Evolutionary conservation across 2,888 invertebrate species (phyloP), one percentile per base, ranked within the genome.

Genomic region (Leptinotarsa haldemani): DNA sequence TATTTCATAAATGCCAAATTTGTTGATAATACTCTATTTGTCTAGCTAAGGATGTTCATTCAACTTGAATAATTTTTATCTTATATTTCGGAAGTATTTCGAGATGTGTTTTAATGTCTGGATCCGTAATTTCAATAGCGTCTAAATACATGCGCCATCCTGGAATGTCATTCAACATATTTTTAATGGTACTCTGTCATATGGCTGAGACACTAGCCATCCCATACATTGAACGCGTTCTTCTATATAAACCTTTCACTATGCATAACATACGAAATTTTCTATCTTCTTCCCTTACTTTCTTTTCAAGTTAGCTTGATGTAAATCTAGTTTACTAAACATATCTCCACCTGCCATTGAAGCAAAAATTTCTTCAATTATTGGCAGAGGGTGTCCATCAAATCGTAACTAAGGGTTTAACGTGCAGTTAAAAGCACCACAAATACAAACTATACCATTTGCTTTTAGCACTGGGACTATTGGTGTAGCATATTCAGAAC

Each of bases 291-390:
- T 81, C 82, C 48, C 82, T 80, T 40, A 86, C 78, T 79, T 83
- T 83, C 30, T 86, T 61, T 72, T 87, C 85, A 74, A 85, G 78
- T 70, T 86, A 87, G 86, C 85, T 65, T 81, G 80, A 2, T 73
- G 70, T 18, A 85, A 78, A 78, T 86, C 84, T 53, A 80, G 22
- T 74, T 53, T 79, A 40, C 75, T 58, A 69, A 79, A 80, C 30
- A 64, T 61, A 81, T 84, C 46, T 71, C 78, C 79, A 79, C 83
- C 70, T 78, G 70, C 73, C 77, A 79, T 78, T 13, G 61, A 53
- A 15, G 78, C 20, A 65, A 82, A 80, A 18, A 82, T 12, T 20
- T 56, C 64, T n/a, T 73, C 74, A 30, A 75, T 71, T 4, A 71
- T 73, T 12, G 73, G 75, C 65, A 78, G 47, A 58, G 71, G 71